Evolutionary conservation across 2,113 vertebrate genomes (phyloP), one percentile per base, ranked within the genome.

Genomic region (Urocolius indicus): DNA sequence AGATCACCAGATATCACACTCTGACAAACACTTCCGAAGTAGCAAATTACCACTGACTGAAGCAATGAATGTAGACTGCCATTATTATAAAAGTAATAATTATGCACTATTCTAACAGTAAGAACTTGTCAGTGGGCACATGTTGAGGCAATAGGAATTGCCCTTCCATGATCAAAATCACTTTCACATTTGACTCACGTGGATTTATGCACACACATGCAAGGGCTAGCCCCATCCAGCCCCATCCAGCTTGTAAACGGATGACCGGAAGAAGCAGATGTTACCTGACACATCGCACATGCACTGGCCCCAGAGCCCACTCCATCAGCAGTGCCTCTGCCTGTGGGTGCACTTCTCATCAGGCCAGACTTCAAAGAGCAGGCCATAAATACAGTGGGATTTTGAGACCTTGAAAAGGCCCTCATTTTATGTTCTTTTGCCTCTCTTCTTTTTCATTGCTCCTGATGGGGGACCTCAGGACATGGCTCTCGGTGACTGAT

Each of bases 61-160:
- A 61, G 41, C 26, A 76, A 51, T 13, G 11, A 62, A 41, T 43
- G 67, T 3, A 21, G 36, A 57, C 43, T 67, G 16, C 9, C 27
- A 38, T 69, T 67, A 49, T 22, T 58, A 58, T 29, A 67, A 76
- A 85, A 87, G 58, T 10, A 71, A 0, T 58, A 49, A 78, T 46
- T 66, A 74, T 6, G 13, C 36, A 62, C 43, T 55, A 11, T 1
- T 59, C 15, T 12, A 76, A 26, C 26, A 74, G 4, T 26, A 73
- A 65, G 10, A 87, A 57, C 45, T 32, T 24, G 17, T n/a, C 66
- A 76, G 52, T 17, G 29, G 34, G 45, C 41, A 59, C 11, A 3
- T 1, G 6, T 15, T 0, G 0, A 78, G 9, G 30, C 45, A 78
- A 62, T 6, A 6, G 14, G 55, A 86, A 73, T 13, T 80, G 49